A percentile compares a stretch with the other conserved stretches of the same genome.
phyloP scores from a whole-genome alignment of 2,113 vertebrate genomes.

The Mugil cephalus region DNA sequence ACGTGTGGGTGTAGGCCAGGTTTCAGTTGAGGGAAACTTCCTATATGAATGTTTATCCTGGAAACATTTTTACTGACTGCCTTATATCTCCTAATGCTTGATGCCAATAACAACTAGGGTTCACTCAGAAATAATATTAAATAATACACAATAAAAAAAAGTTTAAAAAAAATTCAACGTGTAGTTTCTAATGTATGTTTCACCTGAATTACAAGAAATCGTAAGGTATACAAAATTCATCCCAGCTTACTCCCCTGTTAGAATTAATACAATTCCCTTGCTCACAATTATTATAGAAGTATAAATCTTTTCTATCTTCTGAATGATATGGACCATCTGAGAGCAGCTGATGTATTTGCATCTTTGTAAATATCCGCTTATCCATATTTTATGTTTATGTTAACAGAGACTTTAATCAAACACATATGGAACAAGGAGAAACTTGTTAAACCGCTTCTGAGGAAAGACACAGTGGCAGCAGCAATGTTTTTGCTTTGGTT shows the following conservation, averaged over 20 bases:
- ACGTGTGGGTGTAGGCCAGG: background rate
- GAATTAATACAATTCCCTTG: background rate
- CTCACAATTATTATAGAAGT: background rate
- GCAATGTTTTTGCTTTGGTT: no score
- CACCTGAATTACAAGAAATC: no score
- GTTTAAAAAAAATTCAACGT: no score
- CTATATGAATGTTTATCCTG: no score
- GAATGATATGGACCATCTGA: slow-evolving; percentile 5
- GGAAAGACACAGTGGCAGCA: slow-evolving; percentile 26
- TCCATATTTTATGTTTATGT: background rate
- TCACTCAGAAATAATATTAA: no score
- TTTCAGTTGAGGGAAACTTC: background rate
- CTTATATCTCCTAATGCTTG: no score
- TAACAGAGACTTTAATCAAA: slow-evolving; percentile 27
- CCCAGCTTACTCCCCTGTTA: background rate
- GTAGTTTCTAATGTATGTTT: no score
- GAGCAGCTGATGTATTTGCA: background rate
- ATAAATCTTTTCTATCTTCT: slow-evolving; percentile 3
- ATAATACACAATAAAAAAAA: no score
- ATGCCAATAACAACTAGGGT: no score
- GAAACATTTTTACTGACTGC: no score
- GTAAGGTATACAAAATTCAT: background rate
- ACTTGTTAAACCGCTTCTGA: slow-evolving; percentile 7
- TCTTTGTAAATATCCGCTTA: background rate
- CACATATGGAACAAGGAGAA: background rate